Percentiles rank a stretch among this genome's conserved stretches.
phyloP scores from a whole-genome alignment of 2,113 vertebrate species.

The Pseudonaja textilis region DNA sequence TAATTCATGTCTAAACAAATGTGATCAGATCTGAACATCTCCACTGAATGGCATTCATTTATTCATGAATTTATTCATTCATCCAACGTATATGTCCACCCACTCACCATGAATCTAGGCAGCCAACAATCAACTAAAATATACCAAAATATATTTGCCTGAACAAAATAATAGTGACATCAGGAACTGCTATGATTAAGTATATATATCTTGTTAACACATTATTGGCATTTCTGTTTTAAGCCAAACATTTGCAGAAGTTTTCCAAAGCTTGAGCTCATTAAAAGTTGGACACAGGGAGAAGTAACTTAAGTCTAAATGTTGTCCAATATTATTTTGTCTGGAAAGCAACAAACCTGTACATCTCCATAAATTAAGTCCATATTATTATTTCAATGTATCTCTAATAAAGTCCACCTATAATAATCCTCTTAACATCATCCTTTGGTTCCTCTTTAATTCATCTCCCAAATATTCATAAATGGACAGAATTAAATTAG shows the following conservation, averaged over 20 bases:
- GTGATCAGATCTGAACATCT: not conserved
- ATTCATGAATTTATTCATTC: not conserved
- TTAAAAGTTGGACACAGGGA: not conserved
- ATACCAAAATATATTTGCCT: not conserved
- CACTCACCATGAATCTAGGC: not conserved
- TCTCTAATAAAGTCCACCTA: not conserved
- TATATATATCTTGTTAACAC: not conserved
- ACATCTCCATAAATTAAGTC: not conserved
- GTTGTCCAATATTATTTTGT: not conserved
- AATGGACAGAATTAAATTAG: too few species aligned
- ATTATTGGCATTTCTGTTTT: too few species aligned
- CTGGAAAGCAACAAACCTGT: not conserved
- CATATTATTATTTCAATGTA: not conserved
- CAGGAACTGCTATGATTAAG: not conserved
- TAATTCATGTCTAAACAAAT: not conserved
- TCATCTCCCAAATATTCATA: too few species aligned
- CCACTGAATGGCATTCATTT: not conserved
- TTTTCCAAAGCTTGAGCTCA: not conserved
- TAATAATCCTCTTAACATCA: not conserved
- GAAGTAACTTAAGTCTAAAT: not conserved
- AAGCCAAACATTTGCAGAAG: not conserved
- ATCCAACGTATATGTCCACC: not conserved
- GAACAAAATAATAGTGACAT: not conserved
- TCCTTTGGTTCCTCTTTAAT: too few species aligned
- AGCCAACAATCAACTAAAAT: not conserved